Percentiles rank a stretch among this genome's conserved stretches.
phyloP scores from a whole-genome alignment of 2,113 vertebrate genomes.

The Chionomys nivalis region DNA sequence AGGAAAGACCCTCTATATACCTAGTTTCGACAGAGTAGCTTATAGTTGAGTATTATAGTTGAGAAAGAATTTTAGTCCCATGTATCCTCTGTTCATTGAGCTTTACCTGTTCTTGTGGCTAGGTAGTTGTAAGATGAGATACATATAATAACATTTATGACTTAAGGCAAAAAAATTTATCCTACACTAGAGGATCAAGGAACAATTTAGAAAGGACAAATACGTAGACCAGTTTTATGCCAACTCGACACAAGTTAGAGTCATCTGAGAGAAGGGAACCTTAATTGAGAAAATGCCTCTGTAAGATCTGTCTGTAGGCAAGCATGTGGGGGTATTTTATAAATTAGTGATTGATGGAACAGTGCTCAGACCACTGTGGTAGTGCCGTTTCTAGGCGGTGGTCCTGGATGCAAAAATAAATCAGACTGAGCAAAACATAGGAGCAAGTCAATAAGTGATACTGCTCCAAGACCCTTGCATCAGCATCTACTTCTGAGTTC shows the following conservation, averaged over 20 bases:
- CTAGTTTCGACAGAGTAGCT: background rate
- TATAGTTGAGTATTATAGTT: background rate
- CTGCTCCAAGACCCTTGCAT: background rate
- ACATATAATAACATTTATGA: background rate
- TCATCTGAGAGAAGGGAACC: background rate
- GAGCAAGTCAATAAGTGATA: background rate
- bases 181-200: background rate
- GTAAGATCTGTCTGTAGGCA: background rate
- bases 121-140: background rate
- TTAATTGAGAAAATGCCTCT: background rate
- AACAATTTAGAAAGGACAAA: background rate
- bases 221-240: background rate
- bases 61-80: background rate
- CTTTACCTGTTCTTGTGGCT: background rate
- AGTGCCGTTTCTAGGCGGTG: background rate
- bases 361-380: background rate
- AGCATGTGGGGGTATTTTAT: background rate
- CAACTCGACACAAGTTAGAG: background rate
- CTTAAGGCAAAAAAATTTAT: background rate
- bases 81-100: slow-evolving; percentile 8
- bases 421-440: background rate
- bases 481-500: background rate
- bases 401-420: background rate
- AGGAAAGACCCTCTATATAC: background rate
- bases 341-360: background rate